Evolutionary conservation across 2,888 invertebrate species (phyloP).

Genomic region (Phanerotoma sp.): DNA sequence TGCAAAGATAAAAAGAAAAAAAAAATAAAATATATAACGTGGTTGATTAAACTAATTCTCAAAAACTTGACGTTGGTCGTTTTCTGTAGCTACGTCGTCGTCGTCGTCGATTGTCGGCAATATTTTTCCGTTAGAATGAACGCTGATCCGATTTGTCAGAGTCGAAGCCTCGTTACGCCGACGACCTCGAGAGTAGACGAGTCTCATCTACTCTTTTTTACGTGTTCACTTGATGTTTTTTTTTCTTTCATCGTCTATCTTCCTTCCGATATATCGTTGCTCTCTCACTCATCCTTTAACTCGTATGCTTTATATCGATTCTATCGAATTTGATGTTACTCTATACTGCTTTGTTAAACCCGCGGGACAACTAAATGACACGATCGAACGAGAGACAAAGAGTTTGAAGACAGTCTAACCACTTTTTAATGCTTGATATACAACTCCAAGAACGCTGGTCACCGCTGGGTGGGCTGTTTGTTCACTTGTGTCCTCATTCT

Average conservation of each 20-base stretch:
- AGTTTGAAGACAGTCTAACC: constrained; percentile 11
- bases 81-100: neutral
- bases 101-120: constrained; percentile 14
- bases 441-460: constrained; percentile 31
- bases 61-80: constrained; percentile 3
- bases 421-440: constrained; percentile 30
- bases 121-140: constrained; percentile 34
- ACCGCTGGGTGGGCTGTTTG: constrained; percentile 26
- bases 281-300: neutral
- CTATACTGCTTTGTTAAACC: constrained; percentile 30
- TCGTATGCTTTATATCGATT: constrained; percentile 27
- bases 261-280: too few relatives aligned
- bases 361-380: neutral
- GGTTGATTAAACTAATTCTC: constrained; percentile 11
- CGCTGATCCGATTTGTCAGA: constrained; percentile 37
- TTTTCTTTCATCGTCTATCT: neutral
- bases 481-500: neutral
- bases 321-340: constrained; percentile 28
- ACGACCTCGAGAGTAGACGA: constrained; percentile 21
- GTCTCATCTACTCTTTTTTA: neutral
- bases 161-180: constrained; percentile 31
- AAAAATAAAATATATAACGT: constrained; percentile 1
- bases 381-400: neutral
- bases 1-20: neutral
- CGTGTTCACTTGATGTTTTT: neutral